A percentile compares a stretch with the other conserved stretches of the same genome.
Evolutionary conservation across 1,140 invertebrate genomes (phyloP).

Genomic region (Copidosoma floridanum): DNA sequence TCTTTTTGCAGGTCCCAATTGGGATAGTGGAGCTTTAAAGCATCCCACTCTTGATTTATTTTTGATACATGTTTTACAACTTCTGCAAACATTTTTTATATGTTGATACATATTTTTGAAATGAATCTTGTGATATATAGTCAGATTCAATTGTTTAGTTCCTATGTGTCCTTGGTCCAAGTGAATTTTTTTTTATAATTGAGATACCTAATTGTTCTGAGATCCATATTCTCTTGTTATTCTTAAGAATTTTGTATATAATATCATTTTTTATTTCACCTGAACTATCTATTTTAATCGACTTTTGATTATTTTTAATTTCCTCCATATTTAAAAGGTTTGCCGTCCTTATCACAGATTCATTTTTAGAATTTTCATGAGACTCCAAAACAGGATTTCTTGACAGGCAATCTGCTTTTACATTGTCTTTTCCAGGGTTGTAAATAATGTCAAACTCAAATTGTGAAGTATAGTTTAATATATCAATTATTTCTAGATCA

Average conservation of each 20-base stretch:
- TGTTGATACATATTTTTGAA: too few relatives aligned
- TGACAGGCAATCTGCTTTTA: conserved; percentile 23
- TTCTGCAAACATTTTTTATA: too few relatives aligned
- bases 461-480: background rate
- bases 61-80: conserved; percentile 19
- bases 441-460: conserved; percentile 13
- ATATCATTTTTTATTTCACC: background rate
- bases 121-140: background rate
- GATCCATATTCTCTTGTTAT: background rate
- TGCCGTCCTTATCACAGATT: background rate
- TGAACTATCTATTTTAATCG: background rate
- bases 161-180: conserved; percentile 8
- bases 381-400: conserved; percentile 31
- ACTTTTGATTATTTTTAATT: background rate
- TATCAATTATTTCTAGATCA: background rate
- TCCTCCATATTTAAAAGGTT: background rate
- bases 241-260: background rate
- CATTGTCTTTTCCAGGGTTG: conserved; percentile 21
- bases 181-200: conserved; percentile 4
- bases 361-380: background rate
- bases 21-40: background rate
- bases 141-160: background rate
- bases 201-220: conserved; percentile 2
- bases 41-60: conserved; percentile 24
- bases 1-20: background rate